Evolutionary conservation across 2,113 vertebrate species (phyloP), one percentile per base, ranked within the genome.

Genomic region (Corythoichthys intestinalis): DNA sequence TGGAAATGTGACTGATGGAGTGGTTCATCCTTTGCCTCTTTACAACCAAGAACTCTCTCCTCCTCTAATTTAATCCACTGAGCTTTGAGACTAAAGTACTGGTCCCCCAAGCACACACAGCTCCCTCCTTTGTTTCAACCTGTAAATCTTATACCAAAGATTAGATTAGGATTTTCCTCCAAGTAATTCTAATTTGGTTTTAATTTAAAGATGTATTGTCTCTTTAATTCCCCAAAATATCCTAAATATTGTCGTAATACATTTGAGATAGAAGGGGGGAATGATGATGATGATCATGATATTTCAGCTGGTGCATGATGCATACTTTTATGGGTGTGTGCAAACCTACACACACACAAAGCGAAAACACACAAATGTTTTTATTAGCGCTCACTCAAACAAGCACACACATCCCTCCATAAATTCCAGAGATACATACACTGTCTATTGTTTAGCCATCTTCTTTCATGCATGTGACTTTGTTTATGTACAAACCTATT

Each of bases 31-130:
- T 72, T 74, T 60, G 64, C 61, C 71, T 80, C 53, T 59, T 78
- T 69, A 66, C 57, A 74, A 65, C 73, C 65, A 39, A 77, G 75
- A 57, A 72, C 53, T 72, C 61, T 63, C 67, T 79, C 69, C 69
- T 71, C 57, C 70, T 79, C 74, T 91, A 88, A 89, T 90, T 89
- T 88, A 88, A 80, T 90, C 88, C 83, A 81, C 74, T 20, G 86
- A 88, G 87, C 74, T 86, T 87, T 83, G 66, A 83, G 70, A 65
- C 38, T 46, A 63, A 74, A 70, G 71, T 50, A 63, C 60, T 68
- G 17, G 3, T 35, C 53, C 15, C 12, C 44, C 54, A 59, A 48
- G 41, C 56, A 64, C 59, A 63, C 53, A 59, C 37, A n/a, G 35
- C 49, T 53, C 17, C 11, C 13, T 35, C 35, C 34, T 66, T 66